phyloP scores from a whole-genome alignment of 2,113 vertebrate species.

The Varanus salvator region DNA sequence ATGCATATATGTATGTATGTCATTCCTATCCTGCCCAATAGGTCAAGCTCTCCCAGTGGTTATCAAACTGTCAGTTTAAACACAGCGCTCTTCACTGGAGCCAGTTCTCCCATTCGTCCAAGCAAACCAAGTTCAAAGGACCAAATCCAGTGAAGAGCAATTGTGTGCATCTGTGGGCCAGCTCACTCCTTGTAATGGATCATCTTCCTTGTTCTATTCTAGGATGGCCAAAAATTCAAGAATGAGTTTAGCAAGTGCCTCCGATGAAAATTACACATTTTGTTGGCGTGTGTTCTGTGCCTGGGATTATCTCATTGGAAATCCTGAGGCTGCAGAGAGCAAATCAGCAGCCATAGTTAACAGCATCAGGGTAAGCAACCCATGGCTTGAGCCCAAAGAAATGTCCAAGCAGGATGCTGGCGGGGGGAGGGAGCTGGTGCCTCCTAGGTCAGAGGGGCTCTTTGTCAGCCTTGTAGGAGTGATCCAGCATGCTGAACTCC shows the following conservation, averaged over 20 bases:
- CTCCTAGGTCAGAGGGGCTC: too few species aligned
- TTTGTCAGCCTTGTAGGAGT: too few species aligned
- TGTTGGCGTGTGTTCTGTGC: conserved; percentile 98
- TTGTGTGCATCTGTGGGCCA: neutral
- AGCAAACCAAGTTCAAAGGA: neutral
- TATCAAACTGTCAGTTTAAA: neutral
- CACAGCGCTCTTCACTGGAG: neutral
- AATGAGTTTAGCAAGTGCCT: conserved; percentile 92
- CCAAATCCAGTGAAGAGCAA: neutral
- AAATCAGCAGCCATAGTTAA: conserved; percentile 96
- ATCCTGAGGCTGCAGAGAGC: conserved; percentile 95
- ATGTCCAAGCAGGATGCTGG: neutral
- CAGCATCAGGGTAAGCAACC: conserved; percentile 88
- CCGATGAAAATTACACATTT: conserved; percentile 95
- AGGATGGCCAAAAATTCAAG: conserved; percentile 99
- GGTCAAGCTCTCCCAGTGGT: too few species aligned
- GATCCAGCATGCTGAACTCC: too few species aligned
- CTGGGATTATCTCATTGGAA: conserved; percentile 98
- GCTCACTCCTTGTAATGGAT: accelerated
- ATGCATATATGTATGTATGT: too few species aligned
- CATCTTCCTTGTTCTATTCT: neutral
- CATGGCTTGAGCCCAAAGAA: neutral
- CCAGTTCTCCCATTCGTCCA: neutral
- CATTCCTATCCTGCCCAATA: too few species aligned
- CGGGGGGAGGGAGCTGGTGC: too few species aligned